Conservation (phyloP, 2,888 invertebrate species). For the Andrena fulva region DNA sequence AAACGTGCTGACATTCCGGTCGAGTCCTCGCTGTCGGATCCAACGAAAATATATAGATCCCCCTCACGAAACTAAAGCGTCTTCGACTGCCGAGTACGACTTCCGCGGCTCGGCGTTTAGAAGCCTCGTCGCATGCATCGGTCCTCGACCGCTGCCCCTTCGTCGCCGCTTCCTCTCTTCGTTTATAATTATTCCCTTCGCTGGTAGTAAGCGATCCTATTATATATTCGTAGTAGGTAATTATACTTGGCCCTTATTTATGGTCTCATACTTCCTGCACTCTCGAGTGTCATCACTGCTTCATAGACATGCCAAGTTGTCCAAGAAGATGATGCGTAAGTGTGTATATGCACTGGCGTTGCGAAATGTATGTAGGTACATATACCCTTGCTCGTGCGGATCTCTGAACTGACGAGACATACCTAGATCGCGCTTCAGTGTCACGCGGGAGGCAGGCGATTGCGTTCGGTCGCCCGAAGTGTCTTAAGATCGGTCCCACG, state of each 20-base stretch:
- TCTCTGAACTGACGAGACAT: background rate
- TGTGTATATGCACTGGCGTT: background rate
- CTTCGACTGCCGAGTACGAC: background rate
- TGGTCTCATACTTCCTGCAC: background rate
- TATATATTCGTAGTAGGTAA: background rate
- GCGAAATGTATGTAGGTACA: background rate
- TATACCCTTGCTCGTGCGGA: background rate
- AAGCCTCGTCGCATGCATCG: background rate
- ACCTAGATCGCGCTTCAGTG: constrained; percentile 10
- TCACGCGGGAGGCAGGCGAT: constrained; percentile 15
- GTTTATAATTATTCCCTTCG: background rate
- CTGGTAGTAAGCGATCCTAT: no score
- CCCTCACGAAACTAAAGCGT: constrained; percentile 13
- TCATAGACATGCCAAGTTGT: background rate
- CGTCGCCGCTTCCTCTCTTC: background rate
- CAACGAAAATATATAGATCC: constrained; percentile 28
- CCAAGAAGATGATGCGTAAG: background rate
- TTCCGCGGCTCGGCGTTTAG: background rate
- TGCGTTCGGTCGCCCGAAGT: background rate
- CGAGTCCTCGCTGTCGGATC: constrained; percentile 4
- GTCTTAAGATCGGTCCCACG: background rate
- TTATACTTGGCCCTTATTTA: background rate
- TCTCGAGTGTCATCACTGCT: background rate
- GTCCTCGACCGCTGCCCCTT: background rate
- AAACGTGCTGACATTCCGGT: constrained; percentile 53